phyloP scores from a whole-genome alignment of 1,140 invertebrate genomes.

The Drosophila ananassae region DNA sequence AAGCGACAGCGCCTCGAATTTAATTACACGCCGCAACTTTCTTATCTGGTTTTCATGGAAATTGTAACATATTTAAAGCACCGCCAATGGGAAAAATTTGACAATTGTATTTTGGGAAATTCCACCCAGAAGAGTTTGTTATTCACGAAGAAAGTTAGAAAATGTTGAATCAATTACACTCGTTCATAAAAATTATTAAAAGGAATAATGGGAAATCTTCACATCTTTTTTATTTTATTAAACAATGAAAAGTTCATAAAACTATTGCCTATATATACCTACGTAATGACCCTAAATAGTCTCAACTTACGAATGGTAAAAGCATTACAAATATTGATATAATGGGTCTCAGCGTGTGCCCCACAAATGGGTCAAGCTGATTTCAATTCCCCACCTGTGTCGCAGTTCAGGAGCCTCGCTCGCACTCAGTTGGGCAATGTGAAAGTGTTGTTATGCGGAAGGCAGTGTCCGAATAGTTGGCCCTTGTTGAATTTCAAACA shows the following conservation, averaged over 20 bases:
- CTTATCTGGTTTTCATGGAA: slow-evolving; percentile 54
- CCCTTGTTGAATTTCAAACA: slow-evolving; percentile 42
- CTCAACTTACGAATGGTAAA: background rate
- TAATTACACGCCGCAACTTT: slow-evolving; percentile 64
- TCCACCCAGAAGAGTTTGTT: background rate
- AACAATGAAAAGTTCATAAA: background rate
- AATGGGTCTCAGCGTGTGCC: slow-evolving; percentile 45
- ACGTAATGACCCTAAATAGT: background rate
- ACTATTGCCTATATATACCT: background rate
- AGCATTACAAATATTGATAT: background rate
- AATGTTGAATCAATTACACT: background rate
- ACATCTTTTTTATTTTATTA: no score
- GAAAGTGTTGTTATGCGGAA: slow-evolving; percentile 69
- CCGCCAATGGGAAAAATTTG: slow-evolving; percentile 24
- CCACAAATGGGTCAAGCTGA: slow-evolving; percentile 24
- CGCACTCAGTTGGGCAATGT: slow-evolving; percentile 32
- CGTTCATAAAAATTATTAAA: background rate
- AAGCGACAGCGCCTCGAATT: slow-evolving; percentile 52
- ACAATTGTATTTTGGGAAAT: slow-evolving; percentile 11
- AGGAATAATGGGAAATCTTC: background rate
- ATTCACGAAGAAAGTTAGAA: no score
- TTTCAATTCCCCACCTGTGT: slow-evolving; percentile 51
- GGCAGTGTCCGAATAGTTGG: background rate
- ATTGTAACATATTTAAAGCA: slow-evolving; percentile 32
- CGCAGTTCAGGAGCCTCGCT: slow-evolving; percentile 47